phyloP scores from a whole-genome alignment of 2,888 invertebrate genomes.

The Clistopyga incitator region DNA sequence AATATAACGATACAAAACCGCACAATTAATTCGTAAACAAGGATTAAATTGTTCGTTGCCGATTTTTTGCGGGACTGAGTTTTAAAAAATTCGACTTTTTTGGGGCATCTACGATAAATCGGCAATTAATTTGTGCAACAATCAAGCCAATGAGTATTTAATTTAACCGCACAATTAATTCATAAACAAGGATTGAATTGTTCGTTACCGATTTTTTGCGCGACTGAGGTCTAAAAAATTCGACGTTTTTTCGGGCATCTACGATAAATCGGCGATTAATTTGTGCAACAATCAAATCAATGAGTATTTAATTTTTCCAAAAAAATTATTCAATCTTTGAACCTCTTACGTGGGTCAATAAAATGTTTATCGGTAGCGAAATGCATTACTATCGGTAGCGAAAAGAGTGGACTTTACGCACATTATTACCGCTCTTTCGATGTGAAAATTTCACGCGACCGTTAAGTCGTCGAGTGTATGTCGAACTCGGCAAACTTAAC shows the following conservation, averaged over 20 bases:
- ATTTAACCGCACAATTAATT: background rate
- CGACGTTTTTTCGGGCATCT: too few species aligned
- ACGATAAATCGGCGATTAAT: too few species aligned
- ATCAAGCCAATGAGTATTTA: too few species aligned
- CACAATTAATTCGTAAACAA: background rate
- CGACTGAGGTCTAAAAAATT: background rate
- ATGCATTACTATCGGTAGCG: background rate
- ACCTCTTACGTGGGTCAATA: too few species aligned
- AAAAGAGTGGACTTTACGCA: background rate
- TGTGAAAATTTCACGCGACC: background rate
- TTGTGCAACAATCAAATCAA: too few species aligned
- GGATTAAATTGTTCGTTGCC: conserved; percentile 30
- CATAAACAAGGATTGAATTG: conserved; percentile 28
- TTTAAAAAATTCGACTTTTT: too few species aligned
- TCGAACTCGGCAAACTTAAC: conserved; percentile 13
- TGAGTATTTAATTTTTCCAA: too few species aligned
- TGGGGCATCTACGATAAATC: too few species aligned
- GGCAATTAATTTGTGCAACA: too few species aligned
- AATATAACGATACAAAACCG: conserved; percentile 4
- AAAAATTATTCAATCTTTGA: too few species aligned
- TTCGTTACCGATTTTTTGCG: background rate
- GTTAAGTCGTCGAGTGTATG: background rate
- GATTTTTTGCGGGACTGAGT: background rate
- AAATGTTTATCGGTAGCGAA: too few species aligned
- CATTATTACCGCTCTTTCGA: background rate